Evolutionary conservation across 2,888 invertebrate species (phyloP).

Genomic region (Drosophila meridionalis): DNA sequence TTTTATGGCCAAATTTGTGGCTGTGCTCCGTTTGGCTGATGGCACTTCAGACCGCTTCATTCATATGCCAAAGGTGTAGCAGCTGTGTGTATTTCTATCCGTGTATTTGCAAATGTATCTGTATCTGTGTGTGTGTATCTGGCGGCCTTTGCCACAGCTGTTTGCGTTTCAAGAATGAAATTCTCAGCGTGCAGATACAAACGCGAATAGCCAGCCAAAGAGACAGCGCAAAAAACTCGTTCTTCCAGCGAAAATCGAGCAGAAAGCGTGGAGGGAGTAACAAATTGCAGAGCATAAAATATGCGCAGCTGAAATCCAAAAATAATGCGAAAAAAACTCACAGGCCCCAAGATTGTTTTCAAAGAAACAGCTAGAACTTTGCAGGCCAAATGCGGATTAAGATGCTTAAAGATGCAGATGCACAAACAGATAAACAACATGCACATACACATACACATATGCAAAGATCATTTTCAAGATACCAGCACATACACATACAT

Average conservation of each 20-base stretch:
- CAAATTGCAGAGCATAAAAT: slow-evolving; percentile 60
- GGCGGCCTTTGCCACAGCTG: slow-evolving; percentile 66
- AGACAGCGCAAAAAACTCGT: slow-evolving; percentile 55
- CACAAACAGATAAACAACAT: background rate
- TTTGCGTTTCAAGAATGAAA: slow-evolving; percentile 78
- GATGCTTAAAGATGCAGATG: slow-evolving; percentile 13
- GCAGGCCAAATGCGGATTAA: slow-evolving; percentile 20
- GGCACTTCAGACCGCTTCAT: slow-evolving; percentile 62
- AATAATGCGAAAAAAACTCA: slow-evolving; percentile 37
- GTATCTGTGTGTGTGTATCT: slow-evolving; percentile 24
- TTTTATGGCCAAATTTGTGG: slow-evolving; percentile 76
- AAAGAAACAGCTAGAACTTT: slow-evolving; percentile 15
- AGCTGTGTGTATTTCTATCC: slow-evolving; percentile 32
- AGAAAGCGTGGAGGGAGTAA: slow-evolving; percentile 57
- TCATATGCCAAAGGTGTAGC: slow-evolving; percentile 68
- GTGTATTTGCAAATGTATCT: slow-evolving; percentile 16
- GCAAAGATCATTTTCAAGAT: background rate
- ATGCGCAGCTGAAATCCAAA: slow-evolving; percentile 59
- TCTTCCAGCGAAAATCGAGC: slow-evolving; percentile 66
- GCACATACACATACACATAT: background rate
- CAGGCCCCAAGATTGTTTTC: slow-evolving; percentile 20
- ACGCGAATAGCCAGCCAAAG: slow-evolving; percentile 11
- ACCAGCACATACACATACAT: background rate
- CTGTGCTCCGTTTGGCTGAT: slow-evolving; percentile 46
- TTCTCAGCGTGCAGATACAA: slow-evolving; percentile 57